Evolutionary conservation across 2,113 vertebrate genomes (phyloP), one percentile per base, ranked within the genome.

Genomic region (Hydrochoerus hydrochaeris): DNA sequence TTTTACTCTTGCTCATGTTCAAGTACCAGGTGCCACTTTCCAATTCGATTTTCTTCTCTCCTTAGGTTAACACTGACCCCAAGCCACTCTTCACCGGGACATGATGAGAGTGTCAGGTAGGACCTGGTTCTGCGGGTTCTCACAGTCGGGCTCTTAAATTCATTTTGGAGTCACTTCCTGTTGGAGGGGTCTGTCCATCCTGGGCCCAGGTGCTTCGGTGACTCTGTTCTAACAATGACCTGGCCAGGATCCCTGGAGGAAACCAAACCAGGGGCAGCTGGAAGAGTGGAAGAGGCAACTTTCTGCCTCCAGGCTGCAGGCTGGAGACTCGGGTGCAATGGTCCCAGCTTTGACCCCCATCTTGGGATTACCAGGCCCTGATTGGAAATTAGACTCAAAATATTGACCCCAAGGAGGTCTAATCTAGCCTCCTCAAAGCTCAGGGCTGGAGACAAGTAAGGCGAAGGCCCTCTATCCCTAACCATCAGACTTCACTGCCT

Each of bases 51-150:
- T 71, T 91, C 77, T 80, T 96, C 75, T 95, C 94, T 94, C 58
- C 75, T 8, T 82, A 97, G 96, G 96, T 54, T 13, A 19, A 54
- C 16, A 0, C 86, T 57, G 88, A 82, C 81, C 38, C 46, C 5
- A 5, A n/a, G 44, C 63, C 0, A 0, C 85, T 30, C 81, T 30
- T 71, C 82, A 8, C 75, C 63, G 44, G 35, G 5, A 58, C 90
- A 92, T 41, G 46, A 98, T 98, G 97, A 94, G 97, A 82, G 54
- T 38, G 0, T 49, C 97, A 97, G 97, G 97, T 98, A 97, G 41
- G 97, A 16, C 24, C 26, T 17, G 10, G 30, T 13, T 69, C 69
- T 41, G 3, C 19, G n/a, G 67, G 7, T 19, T 30, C 60, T 57
- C 60, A 9, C 24, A 3, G 35, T 0, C 19, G 38, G 8, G 7